These are phyloP conservation scores for Metaphire vulgaris DNA, from an alignment of 1,140 invertebrate species.

Conservation along the genomic window DNA sequence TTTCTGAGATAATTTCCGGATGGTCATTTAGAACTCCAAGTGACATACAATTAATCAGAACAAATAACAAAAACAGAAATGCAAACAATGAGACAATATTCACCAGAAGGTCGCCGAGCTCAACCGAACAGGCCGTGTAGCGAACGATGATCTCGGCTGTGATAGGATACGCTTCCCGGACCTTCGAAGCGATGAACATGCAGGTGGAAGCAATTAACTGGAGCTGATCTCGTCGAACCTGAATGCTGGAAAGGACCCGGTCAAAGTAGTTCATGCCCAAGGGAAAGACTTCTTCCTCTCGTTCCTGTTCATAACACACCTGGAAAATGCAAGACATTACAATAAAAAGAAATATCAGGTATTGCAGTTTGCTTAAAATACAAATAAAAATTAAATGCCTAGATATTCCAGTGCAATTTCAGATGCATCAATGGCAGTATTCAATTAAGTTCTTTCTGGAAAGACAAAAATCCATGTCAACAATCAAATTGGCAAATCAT, in stretches of 20 bases:
- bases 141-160: slow-evolving; percentile 72
- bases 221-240: slow-evolving; percentile 68
- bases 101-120: slow-evolving; percentile 73
- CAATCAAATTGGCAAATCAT: too few relatives aligned
- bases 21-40: too few relatives aligned
- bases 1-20: too few relatives aligned
- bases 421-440: too few relatives aligned
- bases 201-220: slow-evolving; percentile 83
- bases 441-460: too few relatives aligned
- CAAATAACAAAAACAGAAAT: too few relatives aligned
- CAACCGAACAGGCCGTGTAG: slow-evolving; percentile 87
- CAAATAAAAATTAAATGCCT: too few relatives aligned
- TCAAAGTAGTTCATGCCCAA: slow-evolving; percentile 87
- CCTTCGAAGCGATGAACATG: slow-evolving; percentile 81
- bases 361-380: too few relatives aligned
- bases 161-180: slow-evolving; percentile 72
- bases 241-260: slow-evolving; percentile 72
- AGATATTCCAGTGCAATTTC: too few relatives aligned
- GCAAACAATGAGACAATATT: slow-evolving; percentile 51
- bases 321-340: slow-evolving; percentile 48
- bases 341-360: too few relatives aligned
- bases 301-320: slow-evolving; percentile 85
- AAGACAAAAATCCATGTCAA: too few relatives aligned
- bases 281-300: slow-evolving; percentile 83
- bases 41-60: too few relatives aligned